phyloP scores from a whole-genome alignment of 2,888 invertebrate species.

The Apodemia arnacis region DNA sequence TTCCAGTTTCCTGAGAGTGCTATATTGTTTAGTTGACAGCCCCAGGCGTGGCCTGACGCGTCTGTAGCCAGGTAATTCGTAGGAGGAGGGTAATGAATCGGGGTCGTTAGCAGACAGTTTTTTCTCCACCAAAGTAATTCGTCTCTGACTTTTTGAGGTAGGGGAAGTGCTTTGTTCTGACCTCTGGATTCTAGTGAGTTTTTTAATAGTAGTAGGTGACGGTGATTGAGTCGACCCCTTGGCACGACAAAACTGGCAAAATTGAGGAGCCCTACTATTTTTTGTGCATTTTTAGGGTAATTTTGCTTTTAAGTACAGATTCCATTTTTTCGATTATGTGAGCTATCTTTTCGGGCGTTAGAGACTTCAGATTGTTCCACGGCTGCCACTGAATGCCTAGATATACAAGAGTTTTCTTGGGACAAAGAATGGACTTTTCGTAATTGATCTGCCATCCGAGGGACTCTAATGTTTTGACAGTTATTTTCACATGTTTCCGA shows the following conservation, averaged over 20 bases:
- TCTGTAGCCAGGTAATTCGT: conserved; percentile 73
- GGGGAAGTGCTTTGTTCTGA: conserved; percentile 25
- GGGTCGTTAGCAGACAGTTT: conserved; percentile 41
- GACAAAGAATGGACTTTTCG: conserved; percentile 58
- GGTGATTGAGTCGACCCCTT: conserved; percentile 72
- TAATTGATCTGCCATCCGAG: conserved; percentile 70
- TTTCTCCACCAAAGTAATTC: conserved; percentile 72
- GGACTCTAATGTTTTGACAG: conserved; percentile 31
- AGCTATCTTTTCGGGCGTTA: no score
- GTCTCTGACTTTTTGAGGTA: not conserved
- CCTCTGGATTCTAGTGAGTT: conserved; percentile 31
- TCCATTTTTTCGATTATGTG: no score
- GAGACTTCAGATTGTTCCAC: no score
- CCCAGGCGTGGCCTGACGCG: conserved; percentile 80
- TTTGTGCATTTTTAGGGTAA: conserved; percentile 65
- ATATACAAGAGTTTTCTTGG: conserved; percentile 21
- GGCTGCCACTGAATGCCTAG: conserved; percentile 25
- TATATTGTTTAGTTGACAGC: conserved; percentile 71
- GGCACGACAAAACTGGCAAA: conserved; percentile 80
- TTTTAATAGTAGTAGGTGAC: conserved; percentile 53
- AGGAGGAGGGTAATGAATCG: conserved; percentile 59
- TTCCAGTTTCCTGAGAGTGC: conserved; percentile 5
- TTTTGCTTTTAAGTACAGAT: not conserved
- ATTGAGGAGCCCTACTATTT: conserved; percentile 70
- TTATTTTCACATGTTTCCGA: conserved; percentile 30